Percentiles rank a stretch among this genome's conserved stretches.
Conservation (phyloP, 1,140 invertebrate species). For the Bombus superbus region DNA sequence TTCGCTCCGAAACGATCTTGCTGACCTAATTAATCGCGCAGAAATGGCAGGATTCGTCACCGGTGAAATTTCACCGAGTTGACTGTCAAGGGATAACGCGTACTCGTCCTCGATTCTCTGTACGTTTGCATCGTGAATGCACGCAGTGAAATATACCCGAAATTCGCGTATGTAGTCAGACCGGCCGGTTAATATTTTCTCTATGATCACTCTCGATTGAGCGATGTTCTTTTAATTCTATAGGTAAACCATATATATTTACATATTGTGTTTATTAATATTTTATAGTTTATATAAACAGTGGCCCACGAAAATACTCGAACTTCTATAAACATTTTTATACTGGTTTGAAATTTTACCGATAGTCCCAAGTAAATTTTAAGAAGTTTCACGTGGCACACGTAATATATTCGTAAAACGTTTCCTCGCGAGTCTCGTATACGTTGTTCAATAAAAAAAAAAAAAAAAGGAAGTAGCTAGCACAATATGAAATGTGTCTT, state of each 20-base stretch:
- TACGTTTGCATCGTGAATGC: not conserved
- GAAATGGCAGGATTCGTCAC: conserved; percentile 16
- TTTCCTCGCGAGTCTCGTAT: not conserved
- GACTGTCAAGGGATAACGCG: conserved; percentile 15
- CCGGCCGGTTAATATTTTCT: not conserved
- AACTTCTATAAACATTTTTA: no score
- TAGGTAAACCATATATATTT: no score
- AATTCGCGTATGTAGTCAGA: not conserved
- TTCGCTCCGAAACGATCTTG: conserved; percentile 17
- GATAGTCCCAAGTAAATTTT: not conserved
- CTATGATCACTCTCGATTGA: no score
- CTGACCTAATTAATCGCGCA: conserved; percentile 41
- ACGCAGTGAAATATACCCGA: not conserved
- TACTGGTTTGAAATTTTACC: no score
- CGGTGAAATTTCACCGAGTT: conserved; percentile 14
- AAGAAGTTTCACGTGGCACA: not conserved
- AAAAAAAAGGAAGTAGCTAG: not conserved
- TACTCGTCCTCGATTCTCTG: not conserved
- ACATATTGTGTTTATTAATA: no score
- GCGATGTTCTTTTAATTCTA: no score
- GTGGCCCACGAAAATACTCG: no score
- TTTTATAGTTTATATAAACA: no score
- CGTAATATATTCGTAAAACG: not conserved
- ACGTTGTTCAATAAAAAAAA: not conserved
- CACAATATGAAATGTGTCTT: not conserved